A percentile compares a stretch with the other conserved stretches of the same genome.
Conservation (phyloP, 2,888 invertebrate species). For the Hyles lineata region DNA sequence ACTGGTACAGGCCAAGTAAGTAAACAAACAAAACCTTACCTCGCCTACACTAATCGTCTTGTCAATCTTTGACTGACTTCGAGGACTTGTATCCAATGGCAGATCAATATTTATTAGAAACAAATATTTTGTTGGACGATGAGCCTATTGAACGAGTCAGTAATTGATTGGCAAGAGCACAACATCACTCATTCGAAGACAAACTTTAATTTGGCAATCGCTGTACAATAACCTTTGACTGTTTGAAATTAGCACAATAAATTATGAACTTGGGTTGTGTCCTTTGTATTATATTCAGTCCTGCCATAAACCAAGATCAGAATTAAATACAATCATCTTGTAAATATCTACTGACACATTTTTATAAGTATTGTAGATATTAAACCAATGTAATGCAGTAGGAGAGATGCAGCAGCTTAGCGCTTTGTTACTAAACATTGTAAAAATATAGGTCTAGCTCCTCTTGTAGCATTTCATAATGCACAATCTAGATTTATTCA, state of each 20-base stretch:
- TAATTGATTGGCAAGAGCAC: slow-evolving; percentile 61
- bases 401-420: slow-evolving; percentile 33
- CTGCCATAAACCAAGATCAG: slow-evolving; percentile 29
- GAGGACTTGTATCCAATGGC: slow-evolving; percentile 29
- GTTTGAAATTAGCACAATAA: slow-evolving; percentile 32
- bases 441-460: slow-evolving; percentile 31
- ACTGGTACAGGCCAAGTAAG: slow-evolving; percentile 94
- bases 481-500: slow-evolving; percentile 56
- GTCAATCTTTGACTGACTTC: slow-evolving; percentile 46
- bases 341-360: slow-evolving; percentile 34
- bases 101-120: slow-evolving; percentile 37
- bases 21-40: slow-evolving; percentile 53
- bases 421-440: slow-evolving; percentile 43
- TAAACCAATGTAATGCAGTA: slow-evolving; percentile 35
- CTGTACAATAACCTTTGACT: slow-evolving; percentile 45
- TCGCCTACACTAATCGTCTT: slow-evolving; percentile 53
- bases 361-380: slow-evolving; percentile 49
- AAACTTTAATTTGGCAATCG: slow-evolving; percentile 54
- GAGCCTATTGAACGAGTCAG: slow-evolving; percentile 40
- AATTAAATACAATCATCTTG: slow-evolving; percentile 36
- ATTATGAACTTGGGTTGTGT: slow-evolving; percentile 31
- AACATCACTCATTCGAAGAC: slow-evolving; percentile 44
- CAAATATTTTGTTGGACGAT: not conserved
- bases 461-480: slow-evolving; percentile 36
- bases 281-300: slow-evolving; percentile 21